Conservation (phyloP, 2,113 vertebrate genomes). For the Cryptotis parvus region DNA sequence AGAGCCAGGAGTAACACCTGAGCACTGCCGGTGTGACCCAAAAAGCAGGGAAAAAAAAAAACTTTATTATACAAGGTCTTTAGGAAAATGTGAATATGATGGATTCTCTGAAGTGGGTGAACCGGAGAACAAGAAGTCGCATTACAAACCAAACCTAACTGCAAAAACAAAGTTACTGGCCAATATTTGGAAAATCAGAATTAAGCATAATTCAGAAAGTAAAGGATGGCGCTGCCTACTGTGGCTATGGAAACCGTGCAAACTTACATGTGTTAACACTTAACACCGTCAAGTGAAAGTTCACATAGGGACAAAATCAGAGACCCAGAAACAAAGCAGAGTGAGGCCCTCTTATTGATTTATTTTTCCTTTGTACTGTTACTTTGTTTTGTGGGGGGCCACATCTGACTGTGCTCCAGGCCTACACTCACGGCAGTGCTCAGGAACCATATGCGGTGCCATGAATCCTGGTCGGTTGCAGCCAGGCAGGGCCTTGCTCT, state of each 20-base stretch:
- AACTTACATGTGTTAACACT: neutral
- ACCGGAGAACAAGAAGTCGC: conserved; percentile 1
- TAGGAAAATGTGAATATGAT: conserved; percentile 29
- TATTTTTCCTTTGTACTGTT: no score
- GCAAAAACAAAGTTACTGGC: conserved; percentile 8
- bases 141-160: neutral
- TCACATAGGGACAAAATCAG: neutral
- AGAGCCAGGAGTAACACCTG: no score
- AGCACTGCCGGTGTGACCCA: no score
- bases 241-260: neutral
- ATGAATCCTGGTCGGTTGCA: no score
- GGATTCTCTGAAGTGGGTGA: neutral
- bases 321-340: neutral
- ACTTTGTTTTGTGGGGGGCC: no score
- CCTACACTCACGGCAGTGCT: no score
- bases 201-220: conserved; percentile 31
- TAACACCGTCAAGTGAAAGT: neutral
- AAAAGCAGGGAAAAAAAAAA: no score
- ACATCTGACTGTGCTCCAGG: no score
- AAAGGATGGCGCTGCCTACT: neutral
- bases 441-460: no score
- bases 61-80: neutral
- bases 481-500: no score
- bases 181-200: conserved; percentile 46
- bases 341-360: neutral